These are phyloP conservation scores for Pegoplata infirma DNA, from an alignment of 2,888 invertebrate species.

Conservation along the genomic window DNA sequence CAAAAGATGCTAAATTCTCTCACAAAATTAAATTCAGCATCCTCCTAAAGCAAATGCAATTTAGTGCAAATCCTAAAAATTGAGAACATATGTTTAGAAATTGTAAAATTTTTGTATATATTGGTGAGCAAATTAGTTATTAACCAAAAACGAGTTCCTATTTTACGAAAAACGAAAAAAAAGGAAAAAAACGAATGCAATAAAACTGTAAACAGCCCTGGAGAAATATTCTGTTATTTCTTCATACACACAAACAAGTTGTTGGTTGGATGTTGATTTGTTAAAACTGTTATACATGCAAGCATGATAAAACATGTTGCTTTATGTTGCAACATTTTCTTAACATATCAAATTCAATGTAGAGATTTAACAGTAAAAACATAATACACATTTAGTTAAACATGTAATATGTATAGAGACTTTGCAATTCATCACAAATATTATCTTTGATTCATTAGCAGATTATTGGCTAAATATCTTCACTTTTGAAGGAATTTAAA, in stretches of 20 bases:
- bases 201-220: slow-evolving; percentile 5
- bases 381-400: background rate
- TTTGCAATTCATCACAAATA: background rate
- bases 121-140: background rate
- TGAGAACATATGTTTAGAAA: background rate
- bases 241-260: background rate
- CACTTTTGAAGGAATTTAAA: no score
- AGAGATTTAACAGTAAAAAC: background rate
- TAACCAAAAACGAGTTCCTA: slow-evolving; percentile 39
- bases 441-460: background rate
- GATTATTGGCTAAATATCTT: background rate
- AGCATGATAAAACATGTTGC: no score
- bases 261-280: background rate
- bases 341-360: background rate
- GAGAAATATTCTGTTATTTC: slow-evolving; percentile 1
- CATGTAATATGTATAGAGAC: background rate
- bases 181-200: background rate
- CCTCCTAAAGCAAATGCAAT: background rate
- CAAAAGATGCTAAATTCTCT: no score
- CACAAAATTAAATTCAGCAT: background rate
- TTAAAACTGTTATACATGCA: background rate
- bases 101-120: background rate
- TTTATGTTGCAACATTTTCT: background rate
- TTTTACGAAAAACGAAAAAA: background rate
- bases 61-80: background rate